Base-by-base conservation (phyloP, 2,888 invertebrate genomes). In the Eumerus sabulonum region DNA sequence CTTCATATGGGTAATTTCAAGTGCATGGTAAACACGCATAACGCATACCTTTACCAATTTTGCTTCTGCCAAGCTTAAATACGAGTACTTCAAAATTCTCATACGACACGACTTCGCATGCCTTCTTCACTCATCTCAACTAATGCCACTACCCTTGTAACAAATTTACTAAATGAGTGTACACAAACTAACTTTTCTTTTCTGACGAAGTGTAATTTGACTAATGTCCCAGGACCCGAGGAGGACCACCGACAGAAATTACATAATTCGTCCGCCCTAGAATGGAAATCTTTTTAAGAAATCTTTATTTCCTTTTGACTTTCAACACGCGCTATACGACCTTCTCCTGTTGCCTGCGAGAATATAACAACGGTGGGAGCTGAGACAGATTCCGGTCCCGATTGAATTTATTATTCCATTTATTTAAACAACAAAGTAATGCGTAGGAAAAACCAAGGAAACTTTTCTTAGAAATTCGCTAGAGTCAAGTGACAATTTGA, bases 381-480 rank as follows among this genome's bases (percentile, higher is more conserved):
- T 7, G 27, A 4, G 27, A 2, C 7, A 4, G 12, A 44, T 14
- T 17, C 45, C 1, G 13, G 36, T 36, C n/a, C 42, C n/a, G 1
- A 45, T 35, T 57, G 27, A 72, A 64, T 72, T 59, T 72, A 64
- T 72, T 59, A 64, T 72, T 64, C 72, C 57, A 72, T 72, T 72
- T 64, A 59, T 57, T 64, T 57, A 54, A 56, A 56, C 35, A 54
- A 51, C n/a, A 16, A 19, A 1, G 5, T n/a, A 68, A 35, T 4
- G 1, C 27, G 27, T 4, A 27, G 2, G 27, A 14, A 53, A 19
- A 44, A 40, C 35, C 7, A 11, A 35, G 7, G 13, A 38, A 50
- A 40, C 42, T 67, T 56, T 27, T 35, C 45, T 64, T 47, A n/a
- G 19, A 57, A 72, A 38, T 51, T 72, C 54, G 47, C 27, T 48